phyloP scores from a whole-genome alignment of 2,797 vertebrate genomes.

The Xyrichtys novacula region DNA sequence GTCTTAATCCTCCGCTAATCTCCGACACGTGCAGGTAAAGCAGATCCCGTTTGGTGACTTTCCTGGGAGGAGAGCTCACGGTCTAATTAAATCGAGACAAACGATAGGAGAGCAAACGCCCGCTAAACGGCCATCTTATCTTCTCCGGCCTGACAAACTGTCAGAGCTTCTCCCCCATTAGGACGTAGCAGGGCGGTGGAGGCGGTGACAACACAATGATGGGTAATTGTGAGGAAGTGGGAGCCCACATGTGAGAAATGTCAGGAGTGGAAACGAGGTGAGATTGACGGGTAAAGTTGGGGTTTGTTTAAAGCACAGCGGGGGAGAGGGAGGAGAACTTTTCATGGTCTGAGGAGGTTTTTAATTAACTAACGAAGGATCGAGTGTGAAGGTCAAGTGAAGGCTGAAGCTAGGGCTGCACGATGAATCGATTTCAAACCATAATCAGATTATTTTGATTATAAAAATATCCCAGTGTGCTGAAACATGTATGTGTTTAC shows the following conservation, averaged over 20 bases:
- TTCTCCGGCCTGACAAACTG: slow-evolving; percentile 71
- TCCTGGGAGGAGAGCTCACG: slow-evolving; percentile 62
- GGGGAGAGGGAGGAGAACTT: background rate
- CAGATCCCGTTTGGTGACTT: slow-evolving; percentile 57
- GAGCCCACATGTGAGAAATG: slow-evolving; percentile 56
- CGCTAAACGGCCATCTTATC: slow-evolving; percentile 78
- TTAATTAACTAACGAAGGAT: no score
- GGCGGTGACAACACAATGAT: slow-evolving; percentile 76
- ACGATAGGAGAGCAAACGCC: slow-evolving; percentile 62
- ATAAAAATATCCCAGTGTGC: no score
- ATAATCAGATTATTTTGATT: no score
- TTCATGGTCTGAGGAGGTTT: background rate
- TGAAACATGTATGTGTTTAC: no score
- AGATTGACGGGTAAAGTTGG: slow-evolving; percentile 52
- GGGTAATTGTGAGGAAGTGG: slow-evolving; percentile 68
- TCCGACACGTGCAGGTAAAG: slow-evolving; percentile 33
- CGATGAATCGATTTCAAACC: no score
- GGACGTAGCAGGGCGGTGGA: slow-evolving; percentile 66
- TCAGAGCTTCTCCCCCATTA: slow-evolving; percentile 67
- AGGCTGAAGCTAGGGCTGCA: no score
- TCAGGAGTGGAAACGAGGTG: slow-evolving; percentile 45
- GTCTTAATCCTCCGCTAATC: slow-evolving; percentile 42
- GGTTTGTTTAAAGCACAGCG: slow-evolving; percentile 39
- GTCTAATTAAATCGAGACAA: slow-evolving; percentile 78
- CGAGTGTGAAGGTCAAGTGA: no score